These are phyloP conservation scores for Busseola fusca DNA, from an alignment of 2,888 invertebrate genomes.

Conservation along the genomic window DNA sequence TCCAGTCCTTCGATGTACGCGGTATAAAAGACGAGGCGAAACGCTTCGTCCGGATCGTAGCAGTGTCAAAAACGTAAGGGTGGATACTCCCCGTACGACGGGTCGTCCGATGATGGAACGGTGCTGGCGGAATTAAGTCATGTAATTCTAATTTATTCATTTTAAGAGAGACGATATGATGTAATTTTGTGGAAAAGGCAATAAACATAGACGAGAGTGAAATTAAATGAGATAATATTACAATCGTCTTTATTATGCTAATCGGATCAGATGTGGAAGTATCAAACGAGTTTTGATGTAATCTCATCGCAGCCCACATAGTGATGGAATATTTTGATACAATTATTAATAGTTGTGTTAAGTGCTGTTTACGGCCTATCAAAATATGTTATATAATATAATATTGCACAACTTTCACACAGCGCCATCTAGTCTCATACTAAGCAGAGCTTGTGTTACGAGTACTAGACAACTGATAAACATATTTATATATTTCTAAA, in stretches of 20 bases:
- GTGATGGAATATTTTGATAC: constrained; percentile 13
- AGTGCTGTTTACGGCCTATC: constrained; percentile 8
- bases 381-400: constrained; percentile 8
- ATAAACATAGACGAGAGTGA: constrained; percentile 35
- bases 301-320: constrained; percentile 29
- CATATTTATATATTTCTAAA: too few relatives aligned
- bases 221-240: constrained; percentile 48
- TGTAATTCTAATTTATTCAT: constrained; percentile 12
- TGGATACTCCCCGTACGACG: too few relatives aligned
- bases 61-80: too few relatives aligned
- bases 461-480: too few relatives aligned
- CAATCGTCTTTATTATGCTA: constrained; percentile 35
- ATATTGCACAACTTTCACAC: too few relatives aligned
- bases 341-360: constrained; percentile 12
- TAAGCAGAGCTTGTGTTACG: too few relatives aligned
- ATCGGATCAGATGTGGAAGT: constrained; percentile 34
- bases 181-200: constrained; percentile 23
- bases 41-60: too few relatives aligned
- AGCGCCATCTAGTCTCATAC: too few relatives aligned
- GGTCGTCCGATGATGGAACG: too few relatives aligned
- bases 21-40: too few relatives aligned
- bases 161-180: not conserved
- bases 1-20: too few relatives aligned
- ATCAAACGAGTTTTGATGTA: constrained; percentile 41
- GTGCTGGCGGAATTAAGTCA: too few relatives aligned